These are phyloP conservation scores for Hippocampus barbouri DNA, from an alignment of 2,113 vertebrate genomes.

Conservation along the genomic window DNA sequence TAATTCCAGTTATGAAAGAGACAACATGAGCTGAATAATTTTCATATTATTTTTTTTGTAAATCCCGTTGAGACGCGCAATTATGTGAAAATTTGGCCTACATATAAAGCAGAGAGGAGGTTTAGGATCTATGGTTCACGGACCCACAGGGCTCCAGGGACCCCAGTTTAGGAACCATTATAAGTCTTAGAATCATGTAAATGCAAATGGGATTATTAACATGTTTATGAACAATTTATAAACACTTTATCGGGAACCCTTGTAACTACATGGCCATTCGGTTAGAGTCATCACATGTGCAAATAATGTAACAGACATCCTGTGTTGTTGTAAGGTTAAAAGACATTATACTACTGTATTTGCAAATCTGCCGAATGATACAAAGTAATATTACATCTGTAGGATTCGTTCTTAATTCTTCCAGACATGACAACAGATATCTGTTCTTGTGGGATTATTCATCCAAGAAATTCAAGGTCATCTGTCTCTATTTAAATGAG, in stretches of 20 bases:
- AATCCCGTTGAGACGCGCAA: too few species aligned
- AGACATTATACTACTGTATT: too few species aligned
- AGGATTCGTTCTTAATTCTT: neutral
- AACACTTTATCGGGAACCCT: too few species aligned
- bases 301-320: neutral
- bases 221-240: too few species aligned
- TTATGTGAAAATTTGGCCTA: too few species aligned
- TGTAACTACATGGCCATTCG: too few species aligned
- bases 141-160: neutral
- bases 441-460: slow-evolving; percentile 28
- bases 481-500: slow-evolving; percentile 46
- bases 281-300: too few species aligned
- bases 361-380: neutral
- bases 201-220: neutral
- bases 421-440: slow-evolving; percentile 13
- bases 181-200: neutral
- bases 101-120: too few species aligned
- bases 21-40: too few species aligned
- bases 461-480: slow-evolving; percentile 25
- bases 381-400: neutral
- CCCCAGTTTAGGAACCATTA: neutral
- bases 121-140: too few species aligned
- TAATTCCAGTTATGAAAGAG: too few species aligned
- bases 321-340: neutral
- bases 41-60: too few species aligned